These are phyloP conservation scores for Podarcis cretensis DNA, from an alignment of 2,113 vertebrate species.

Conservation along the genomic window DNA sequence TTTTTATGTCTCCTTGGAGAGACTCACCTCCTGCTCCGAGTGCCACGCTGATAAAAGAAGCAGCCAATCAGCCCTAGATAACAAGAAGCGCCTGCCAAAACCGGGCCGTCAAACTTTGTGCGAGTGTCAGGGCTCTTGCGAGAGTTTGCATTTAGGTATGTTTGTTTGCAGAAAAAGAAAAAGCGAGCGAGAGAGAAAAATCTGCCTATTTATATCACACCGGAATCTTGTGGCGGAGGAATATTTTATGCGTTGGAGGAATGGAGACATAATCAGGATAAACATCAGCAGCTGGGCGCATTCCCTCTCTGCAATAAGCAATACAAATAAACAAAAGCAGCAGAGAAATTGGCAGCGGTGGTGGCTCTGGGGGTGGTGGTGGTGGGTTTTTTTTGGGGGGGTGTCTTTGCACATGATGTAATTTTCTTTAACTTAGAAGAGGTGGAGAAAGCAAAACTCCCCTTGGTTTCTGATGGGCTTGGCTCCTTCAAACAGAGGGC, in stretches of 20 bases:
- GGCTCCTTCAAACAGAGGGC: too few species aligned
- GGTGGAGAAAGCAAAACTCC: too few species aligned
- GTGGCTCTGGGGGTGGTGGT: too few species aligned
- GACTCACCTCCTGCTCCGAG: not conserved
- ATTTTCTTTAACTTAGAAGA: not conserved
- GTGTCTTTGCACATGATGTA: not conserved
- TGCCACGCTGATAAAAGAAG: not conserved
- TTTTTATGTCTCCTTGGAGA: not conserved
- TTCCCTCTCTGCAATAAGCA: not conserved
- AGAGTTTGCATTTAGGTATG: not conserved
- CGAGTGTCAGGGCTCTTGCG: too few species aligned
- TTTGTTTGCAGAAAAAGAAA: conserved; percentile 1
- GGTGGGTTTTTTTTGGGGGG: not conserved
- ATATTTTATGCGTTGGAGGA: conserved; percentile 15
- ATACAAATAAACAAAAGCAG: not conserved
- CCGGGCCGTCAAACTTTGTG: not conserved
- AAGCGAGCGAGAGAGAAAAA: not conserved
- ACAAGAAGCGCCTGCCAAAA: not conserved
- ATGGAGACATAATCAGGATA: conserved; percentile 26
- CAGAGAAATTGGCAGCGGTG: not conserved
- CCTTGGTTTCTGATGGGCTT: too few species aligned
- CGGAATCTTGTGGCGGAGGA: conserved; percentile 20
- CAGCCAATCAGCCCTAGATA: conserved; percentile 1
- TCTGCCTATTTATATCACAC: conserved; percentile 22
- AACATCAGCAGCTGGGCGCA: conserved; percentile 7